Conservation (phyloP, 2,113 vertebrate genomes). For the Pelvicachromis taeniatus region DNA sequence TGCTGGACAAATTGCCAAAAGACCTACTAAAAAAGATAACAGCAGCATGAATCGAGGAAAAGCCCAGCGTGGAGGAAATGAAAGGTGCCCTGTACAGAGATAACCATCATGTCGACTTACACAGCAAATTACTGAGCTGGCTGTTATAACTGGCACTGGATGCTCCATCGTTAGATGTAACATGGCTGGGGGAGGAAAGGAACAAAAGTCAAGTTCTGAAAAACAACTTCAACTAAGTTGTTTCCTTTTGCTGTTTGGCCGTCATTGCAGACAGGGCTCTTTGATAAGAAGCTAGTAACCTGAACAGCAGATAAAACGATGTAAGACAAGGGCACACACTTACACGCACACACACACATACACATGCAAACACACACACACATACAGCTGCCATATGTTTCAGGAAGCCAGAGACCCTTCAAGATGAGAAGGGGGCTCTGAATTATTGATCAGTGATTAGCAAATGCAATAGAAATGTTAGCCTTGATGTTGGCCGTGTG, state of each 20-base stretch:
- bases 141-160: conserved; percentile 61
- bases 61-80: conserved; percentile 59
- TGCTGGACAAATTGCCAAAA: conserved; percentile 58
- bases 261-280: conserved; percentile 47
- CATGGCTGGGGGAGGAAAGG: conserved; percentile 14
- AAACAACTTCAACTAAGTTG: conserved; percentile 73
- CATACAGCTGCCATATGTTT: conserved; percentile 86
- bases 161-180: conserved; percentile 59
- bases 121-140: conserved; percentile 69
- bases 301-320: conserved; percentile 64
- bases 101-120: conserved; percentile 62
- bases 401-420: conserved; percentile 85
- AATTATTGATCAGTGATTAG: conserved; percentile 99
- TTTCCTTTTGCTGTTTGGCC: conserved; percentile 59
- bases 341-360: conserved; percentile 19
- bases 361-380: conserved; percentile 38
- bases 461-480: conserved; percentile 98
- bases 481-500: conserved; percentile 82
- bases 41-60: conserved; percentile 38
- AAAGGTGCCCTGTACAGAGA: conserved; percentile 54
- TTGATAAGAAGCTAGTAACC: conserved; percentile 75
- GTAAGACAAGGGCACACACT: conserved; percentile 26
- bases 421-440: conserved; percentile 82
- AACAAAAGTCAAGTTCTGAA: conserved; percentile 51
- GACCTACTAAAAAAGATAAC: conserved; percentile 38